phyloP scores from a whole-genome alignment of 2,113 vertebrate species.

The Phodopus roborovskii region DNA sequence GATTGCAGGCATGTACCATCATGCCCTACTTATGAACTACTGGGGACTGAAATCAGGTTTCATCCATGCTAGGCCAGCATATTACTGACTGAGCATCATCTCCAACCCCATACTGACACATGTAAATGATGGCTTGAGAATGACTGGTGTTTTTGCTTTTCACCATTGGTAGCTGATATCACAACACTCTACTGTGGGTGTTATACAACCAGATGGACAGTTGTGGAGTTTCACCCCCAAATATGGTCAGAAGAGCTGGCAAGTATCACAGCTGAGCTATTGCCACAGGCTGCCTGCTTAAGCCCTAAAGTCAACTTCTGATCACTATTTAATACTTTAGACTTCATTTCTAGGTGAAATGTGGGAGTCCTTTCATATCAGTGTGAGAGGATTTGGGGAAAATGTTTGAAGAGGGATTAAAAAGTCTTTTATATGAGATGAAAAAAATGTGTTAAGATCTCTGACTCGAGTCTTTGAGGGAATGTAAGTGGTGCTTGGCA shows the following conservation, averaged over 20 bases:
- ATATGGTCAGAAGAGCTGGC: constrained; percentile 12
- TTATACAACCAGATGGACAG: constrained; percentile 39
- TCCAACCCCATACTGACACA: neutral
- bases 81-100: neutral
- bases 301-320: constrained; percentile 64
- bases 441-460: constrained; percentile 26
- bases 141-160: neutral
- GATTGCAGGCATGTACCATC: neutral
- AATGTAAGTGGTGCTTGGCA: neutral
- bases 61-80: no score
- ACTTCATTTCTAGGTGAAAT: constrained; percentile 66
- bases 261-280: constrained; percentile 40
- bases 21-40: neutral
- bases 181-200: neutral
- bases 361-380: constrained; percentile 57
- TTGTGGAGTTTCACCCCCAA: constrained; percentile 60
- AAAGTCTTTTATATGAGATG: constrained; percentile 46
- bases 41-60: neutral
- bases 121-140: constrained; percentile 20
- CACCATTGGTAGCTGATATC: neutral
- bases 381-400: constrained; percentile 63
- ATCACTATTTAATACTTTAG: constrained; percentile 60
- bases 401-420: constrained; percentile 69
- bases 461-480: neutral
- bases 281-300: constrained; percentile 24